Evolutionary conservation across 2,797 vertebrate species (phyloP).

Genomic region (Macropus fuliginosus): DNA sequence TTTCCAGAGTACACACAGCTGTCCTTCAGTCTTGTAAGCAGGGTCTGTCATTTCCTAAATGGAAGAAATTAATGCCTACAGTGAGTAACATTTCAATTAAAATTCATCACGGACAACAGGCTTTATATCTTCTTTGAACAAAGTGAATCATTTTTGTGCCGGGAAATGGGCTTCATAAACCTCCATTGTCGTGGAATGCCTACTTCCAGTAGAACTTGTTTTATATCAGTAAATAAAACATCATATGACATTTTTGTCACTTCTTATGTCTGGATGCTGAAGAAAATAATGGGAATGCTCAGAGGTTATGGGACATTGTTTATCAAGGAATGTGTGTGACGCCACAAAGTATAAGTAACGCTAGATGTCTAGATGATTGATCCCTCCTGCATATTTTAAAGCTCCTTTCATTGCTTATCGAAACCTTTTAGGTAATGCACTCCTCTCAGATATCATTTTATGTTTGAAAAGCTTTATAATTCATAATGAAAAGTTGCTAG

Average conservation of each 20-base stretch:
- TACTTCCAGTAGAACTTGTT: conserved; percentile 83
- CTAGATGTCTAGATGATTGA: conserved; percentile 81
- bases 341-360: conserved; percentile 80
- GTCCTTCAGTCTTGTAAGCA: conserved; percentile 70
- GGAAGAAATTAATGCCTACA: conserved; percentile 78
- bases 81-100: conserved; percentile 84
- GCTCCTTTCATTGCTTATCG: conserved; percentile 81
- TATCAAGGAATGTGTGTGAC: conserved; percentile 82
- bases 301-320: conserved; percentile 84
- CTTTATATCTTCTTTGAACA: conserved; percentile 82
- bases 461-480: conserved; percentile 86
- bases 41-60: conserved; percentile 70
- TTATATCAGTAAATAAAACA: conserved; percentile 87
- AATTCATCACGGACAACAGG: conserved; percentile 81
- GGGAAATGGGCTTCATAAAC: conserved; percentile 83
- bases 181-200: conserved; percentile 78
- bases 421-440: conserved; percentile 86
- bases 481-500: conserved; percentile 86
- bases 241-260: conserved; percentile 86
- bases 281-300: conserved; percentile 84
- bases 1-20: conserved; percentile 66
- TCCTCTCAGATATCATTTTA: conserved; percentile 84
- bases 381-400: conserved; percentile 84
- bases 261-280: conserved; percentile 82
- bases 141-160: conserved; percentile 83